These are phyloP conservation scores for Chamaetylas fuelleborni DNA, from an alignment of 2,113 vertebrate genomes.

Conservation along the genomic window DNA sequence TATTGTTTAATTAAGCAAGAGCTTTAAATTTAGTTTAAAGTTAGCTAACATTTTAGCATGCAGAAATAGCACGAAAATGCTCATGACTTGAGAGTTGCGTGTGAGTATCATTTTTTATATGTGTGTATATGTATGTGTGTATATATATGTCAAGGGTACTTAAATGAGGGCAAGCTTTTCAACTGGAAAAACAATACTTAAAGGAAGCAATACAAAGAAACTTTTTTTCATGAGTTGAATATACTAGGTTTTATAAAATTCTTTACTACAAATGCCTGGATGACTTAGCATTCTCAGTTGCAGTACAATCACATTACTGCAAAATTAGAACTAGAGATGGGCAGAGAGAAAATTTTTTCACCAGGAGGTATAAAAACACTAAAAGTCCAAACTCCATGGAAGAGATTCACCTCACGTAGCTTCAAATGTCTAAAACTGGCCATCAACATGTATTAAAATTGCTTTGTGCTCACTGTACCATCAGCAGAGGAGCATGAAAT, in stretches of 20 bases:
- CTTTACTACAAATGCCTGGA: background rate
- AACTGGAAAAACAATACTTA: background rate
- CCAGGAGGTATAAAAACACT: background rate
- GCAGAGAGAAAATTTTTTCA: background rate
- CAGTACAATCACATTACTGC: background rate
- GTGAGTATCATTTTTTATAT: background rate
- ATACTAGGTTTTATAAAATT: background rate
- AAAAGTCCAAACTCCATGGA: background rate
- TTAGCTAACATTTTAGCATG: background rate
- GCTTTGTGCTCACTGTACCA: background rate
- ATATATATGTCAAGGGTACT: background rate
- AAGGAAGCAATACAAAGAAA: background rate
- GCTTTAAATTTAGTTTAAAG: background rate
- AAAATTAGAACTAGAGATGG: background rate
- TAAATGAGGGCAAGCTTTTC: background rate
- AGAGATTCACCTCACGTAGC: rapidly evolving
- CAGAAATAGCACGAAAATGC: background rate
- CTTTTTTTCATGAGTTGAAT: background rate
- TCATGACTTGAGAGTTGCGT: background rate
- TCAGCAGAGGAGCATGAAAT: background rate
- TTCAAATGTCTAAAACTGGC: background rate
- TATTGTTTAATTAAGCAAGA: background rate
- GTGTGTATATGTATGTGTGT: rapidly evolving
- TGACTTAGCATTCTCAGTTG: background rate
- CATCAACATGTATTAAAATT: background rate